Evolutionary conservation across 2,888 invertebrate genomes (phyloP).

Genomic region (Clistopyga incitator): DNA sequence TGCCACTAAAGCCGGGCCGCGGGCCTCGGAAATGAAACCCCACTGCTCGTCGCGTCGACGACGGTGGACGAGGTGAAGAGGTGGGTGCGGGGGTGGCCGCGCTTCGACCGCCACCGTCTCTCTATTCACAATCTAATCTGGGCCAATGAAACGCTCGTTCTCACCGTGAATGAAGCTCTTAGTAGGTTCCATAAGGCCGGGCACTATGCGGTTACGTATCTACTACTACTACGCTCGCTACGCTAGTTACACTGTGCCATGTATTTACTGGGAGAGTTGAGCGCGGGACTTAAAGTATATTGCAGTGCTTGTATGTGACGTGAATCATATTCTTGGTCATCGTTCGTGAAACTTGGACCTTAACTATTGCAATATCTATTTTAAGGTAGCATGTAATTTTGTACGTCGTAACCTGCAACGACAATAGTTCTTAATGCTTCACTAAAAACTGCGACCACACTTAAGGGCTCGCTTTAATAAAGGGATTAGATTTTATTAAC

Average conservation of each 20-base stretch:
- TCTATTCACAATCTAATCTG: slow-evolving; percentile 78
- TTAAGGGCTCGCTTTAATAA: no score
- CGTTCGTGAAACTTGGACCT: background rate
- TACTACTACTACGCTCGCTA: slow-evolving; percentile 10
- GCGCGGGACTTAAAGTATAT: background rate
- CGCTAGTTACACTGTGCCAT: background rate
- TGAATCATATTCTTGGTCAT: background rate
- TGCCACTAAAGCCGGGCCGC: slow-evolving; percentile 58
- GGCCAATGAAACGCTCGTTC: slow-evolving; percentile 77
- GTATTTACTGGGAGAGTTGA: slow-evolving; percentile 2
- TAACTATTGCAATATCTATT: background rate
- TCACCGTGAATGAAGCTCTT: slow-evolving; percentile 71
- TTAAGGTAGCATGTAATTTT: background rate
- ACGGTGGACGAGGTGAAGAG: slow-evolving; percentile 11
- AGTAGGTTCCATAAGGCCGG: slow-evolving; percentile 44
- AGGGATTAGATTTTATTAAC: no score
- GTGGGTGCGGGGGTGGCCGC: slow-evolving; percentile 15
- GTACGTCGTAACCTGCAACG: background rate
- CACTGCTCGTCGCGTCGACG: slow-evolving; percentile 27
- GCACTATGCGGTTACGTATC: slow-evolving; percentile 55
- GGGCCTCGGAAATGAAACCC: slow-evolving; percentile 71
- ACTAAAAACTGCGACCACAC: background rate
- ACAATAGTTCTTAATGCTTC: background rate
- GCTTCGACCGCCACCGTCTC: slow-evolving; percentile 62
- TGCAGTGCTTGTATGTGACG: background rate